A percentile compares a stretch with the other conserved stretches of the same genome.
Conservation (phyloP, 2,113 vertebrate species). For the Coturnix japonica region DNA sequence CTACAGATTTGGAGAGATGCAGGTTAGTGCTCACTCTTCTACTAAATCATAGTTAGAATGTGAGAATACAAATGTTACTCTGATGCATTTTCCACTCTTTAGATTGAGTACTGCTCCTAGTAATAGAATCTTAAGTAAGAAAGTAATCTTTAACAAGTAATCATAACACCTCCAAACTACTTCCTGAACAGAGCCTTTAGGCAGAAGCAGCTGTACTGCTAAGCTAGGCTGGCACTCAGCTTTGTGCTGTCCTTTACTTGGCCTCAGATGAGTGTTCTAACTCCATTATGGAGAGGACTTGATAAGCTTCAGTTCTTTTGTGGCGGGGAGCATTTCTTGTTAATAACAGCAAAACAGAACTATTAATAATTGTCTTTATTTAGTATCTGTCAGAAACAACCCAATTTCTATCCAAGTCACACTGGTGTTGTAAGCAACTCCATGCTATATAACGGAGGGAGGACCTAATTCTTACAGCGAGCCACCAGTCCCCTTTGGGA, state of each 20-base stretch:
- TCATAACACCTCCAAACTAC: background rate
- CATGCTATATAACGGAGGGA: fast-evolving
- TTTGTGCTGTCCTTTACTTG: background rate
- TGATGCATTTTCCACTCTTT: background rate
- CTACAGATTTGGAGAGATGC: constrained; percentile 99
- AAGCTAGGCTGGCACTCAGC: background rate
- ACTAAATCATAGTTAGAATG: background rate
- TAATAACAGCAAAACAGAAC: background rate
- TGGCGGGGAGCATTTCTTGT: background rate
- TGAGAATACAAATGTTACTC: background rate
- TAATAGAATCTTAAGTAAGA: background rate
- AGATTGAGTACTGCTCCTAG: background rate
- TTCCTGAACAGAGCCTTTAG: background rate
- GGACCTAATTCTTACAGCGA: background rate
- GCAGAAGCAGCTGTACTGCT: background rate
- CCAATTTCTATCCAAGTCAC: background rate
- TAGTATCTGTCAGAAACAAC: background rate
- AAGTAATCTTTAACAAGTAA: background rate
- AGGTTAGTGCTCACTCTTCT: constrained; percentile 82
- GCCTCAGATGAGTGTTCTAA: background rate
- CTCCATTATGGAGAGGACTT: background rate
- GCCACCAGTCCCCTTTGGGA: background rate
- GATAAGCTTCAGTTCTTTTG: background rate
- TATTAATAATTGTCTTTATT: background rate
- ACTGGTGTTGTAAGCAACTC: background rate